These are phyloP conservation scores for Cryptomyrus ogoouensis DNA, from an alignment of 2,113 vertebrate genomes.

Conservation along the genomic window DNA sequence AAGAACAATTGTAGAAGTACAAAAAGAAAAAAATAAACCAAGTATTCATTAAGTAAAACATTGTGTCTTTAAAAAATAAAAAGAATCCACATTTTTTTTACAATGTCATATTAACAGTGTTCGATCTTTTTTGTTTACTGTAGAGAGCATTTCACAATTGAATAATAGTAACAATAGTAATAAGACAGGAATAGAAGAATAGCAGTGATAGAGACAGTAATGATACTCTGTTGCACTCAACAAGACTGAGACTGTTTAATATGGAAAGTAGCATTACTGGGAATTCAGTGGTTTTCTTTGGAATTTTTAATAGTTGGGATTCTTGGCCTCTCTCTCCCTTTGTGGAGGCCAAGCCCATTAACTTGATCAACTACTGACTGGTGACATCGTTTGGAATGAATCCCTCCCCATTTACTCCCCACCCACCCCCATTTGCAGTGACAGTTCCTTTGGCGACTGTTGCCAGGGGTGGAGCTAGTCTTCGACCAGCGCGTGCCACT, in stretches of 20 bases:
- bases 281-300: conserved; percentile 56
- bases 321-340: background rate
- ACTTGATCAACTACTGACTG: conserved; percentile 34
- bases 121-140: conserved; percentile 41
- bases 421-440: conserved; percentile 15
- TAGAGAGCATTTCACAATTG: conserved; percentile 33
- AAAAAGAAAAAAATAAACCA: conserved; percentile 43
- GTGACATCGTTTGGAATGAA: conserved; percentile 47
- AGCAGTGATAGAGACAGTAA: conserved; percentile 51
- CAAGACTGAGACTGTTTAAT: conserved; percentile 47
- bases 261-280: conserved; percentile 43
- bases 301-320: conserved; percentile 44
- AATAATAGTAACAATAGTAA: conserved; percentile 47
- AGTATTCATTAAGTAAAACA: conserved; percentile 49
- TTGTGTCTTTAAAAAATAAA: conserved; percentile 56
- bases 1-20: conserved; percentile 49
- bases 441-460: conserved; percentile 32
- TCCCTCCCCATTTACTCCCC: conserved; percentile 19
- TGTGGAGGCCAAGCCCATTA: conserved; percentile 7
- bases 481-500: conserved; percentile 88
- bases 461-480: conserved; percentile 60
- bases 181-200: conserved; percentile 41
- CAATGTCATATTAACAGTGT: conserved; percentile 47
- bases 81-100: conserved; percentile 53
- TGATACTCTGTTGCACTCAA: conserved; percentile 55